Evolutionary conservation across 2,113 vertebrate species (phyloP), one percentile per base, ranked within the genome.

Genomic region (Mohoua ochrocephala): DNA sequence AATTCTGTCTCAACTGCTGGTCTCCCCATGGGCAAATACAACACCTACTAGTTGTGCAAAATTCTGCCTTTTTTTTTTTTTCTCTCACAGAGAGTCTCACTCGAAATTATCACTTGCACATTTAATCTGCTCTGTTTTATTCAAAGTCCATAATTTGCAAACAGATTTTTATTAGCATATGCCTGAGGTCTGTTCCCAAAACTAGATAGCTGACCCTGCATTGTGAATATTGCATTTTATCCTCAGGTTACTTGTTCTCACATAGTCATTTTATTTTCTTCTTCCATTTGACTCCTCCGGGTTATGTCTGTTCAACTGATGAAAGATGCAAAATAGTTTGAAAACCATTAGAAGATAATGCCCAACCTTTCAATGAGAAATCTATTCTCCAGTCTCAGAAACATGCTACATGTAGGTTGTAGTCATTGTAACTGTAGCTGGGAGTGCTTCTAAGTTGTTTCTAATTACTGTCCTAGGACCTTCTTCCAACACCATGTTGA

Each of bases 121-220:
- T 79, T 95, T 96, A 91, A 27, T 59, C 47, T 94, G 39, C 12
- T 94, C 24, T 89, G 20, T 49, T 94, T 95, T 92, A 90, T 95
- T 80, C 54, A 70, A n/a, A 95, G 74, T 91, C 91, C 44, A 42
- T 87, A 54, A 94, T 96, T 97, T 97, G 50, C 74, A 96, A 69
- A 95, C 79, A 96, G 78, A 91, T 60, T 96, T 95, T 95, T 96
- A 44, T 44, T 87, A 88, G 42, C 89, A 69, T 52, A 95, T 75
- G 67, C 89, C 92, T 87, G 68, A 93, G 52, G 52, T 84, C 88
- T 87, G 44, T 92, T 94, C 54, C 53, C 60, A 45, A 73, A 90
- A 75, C 65, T 53, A 94, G 68, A 90, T 19, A 41, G 19, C 30
- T 35, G 44, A 89, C 67, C 60, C 30, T 85, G 24, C 26, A 41